Conservation (phyloP, 2,888 invertebrate genomes). For the Ligdia adustata region DNA sequence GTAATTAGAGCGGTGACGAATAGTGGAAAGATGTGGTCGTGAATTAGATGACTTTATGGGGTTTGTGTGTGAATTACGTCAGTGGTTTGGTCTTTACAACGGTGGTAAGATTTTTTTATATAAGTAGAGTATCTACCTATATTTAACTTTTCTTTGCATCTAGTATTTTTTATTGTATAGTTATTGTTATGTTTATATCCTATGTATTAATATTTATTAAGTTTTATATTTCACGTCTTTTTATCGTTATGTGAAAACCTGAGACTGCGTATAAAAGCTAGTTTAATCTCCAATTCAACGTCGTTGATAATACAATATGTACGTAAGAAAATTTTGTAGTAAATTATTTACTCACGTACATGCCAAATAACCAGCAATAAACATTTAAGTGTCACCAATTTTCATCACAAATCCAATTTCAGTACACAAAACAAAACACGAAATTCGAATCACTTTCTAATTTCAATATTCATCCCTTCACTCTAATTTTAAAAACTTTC, state of each 20-base stretch:
- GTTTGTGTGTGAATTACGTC: not conserved
- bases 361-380: constrained; percentile 14
- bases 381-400: constrained; percentile 25
- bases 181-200: too few relatives aligned
- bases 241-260: too few relatives aligned
- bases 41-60: not conserved
- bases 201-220: too few relatives aligned
- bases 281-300: too few relatives aligned
- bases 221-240: too few relatives aligned
- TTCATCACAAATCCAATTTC: constrained; percentile 20
- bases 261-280: too few relatives aligned
- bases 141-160: too few relatives aligned
- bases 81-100: too few relatives aligned
- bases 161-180: too few relatives aligned
- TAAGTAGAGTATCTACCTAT: too few relatives aligned
- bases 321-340: not conserved
- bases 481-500: not conserved
- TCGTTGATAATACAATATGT: not conserved
- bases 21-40: constrained; percentile 2
- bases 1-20: constrained; percentile 18
- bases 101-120: too few relatives aligned
- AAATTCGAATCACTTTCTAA: constrained; percentile 14
- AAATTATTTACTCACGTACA: constrained; percentile 23
- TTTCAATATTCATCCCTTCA: constrained; percentile 7
- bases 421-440: constrained; percentile 19